Evolutionary conservation across 2,113 vertebrate genomes (phyloP).

Genomic region (Climacteris rufus): DNA sequence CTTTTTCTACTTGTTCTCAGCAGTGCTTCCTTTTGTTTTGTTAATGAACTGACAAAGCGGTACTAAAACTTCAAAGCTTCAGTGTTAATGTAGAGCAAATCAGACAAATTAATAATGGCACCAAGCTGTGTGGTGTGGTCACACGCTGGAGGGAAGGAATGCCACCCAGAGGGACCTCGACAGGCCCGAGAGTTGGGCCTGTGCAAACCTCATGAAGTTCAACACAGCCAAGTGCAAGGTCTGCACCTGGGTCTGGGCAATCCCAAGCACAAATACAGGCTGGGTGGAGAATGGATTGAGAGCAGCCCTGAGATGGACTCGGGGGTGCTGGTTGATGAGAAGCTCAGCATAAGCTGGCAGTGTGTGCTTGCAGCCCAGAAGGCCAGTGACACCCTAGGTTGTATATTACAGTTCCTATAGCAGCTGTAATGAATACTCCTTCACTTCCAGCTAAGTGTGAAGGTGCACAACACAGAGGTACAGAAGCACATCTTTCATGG

Average conservation of each 20-base stretch:
- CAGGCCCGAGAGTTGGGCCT: background rate
- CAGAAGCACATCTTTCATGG: background rate
- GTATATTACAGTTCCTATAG: background rate
- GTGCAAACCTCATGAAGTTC: background rate
- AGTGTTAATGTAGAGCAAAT: background rate
- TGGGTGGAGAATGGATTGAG: background rate
- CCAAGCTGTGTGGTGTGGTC: background rate
- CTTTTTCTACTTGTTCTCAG: background rate
- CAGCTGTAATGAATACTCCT: background rate
- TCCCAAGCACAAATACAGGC: background rate
- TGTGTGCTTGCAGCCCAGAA: background rate
- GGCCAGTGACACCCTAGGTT: background rate
- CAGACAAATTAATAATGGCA: background rate
- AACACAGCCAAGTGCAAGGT: background rate
- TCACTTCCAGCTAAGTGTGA: background rate
- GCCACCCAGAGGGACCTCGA: background rate
- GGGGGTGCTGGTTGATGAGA: background rate
- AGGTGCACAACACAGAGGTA: background rate
- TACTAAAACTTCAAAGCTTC: background rate
- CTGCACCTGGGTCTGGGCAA: background rate
- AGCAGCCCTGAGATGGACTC: background rate
- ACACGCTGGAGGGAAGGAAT: background rate
- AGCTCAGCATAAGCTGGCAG: background rate
- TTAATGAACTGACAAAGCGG: background rate
- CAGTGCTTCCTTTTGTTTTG: background rate